phyloP scores from a whole-genome alignment of 92 coral and sea anemone species.

The Zoanthus sociatus region DNA sequence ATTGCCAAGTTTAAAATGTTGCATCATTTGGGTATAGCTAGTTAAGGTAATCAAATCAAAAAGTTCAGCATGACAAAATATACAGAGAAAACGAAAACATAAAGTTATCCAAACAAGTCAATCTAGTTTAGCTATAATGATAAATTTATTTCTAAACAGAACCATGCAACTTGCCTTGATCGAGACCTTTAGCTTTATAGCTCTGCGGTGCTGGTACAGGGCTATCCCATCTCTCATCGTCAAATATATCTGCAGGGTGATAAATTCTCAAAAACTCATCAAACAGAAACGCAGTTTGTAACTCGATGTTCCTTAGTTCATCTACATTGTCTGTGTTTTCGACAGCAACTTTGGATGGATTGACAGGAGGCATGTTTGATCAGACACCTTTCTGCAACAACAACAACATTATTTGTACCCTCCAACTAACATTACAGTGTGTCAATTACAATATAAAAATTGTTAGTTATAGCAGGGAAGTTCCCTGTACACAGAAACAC shows the following conservation, averaged over 20 bases:
- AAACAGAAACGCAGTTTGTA: constrained; percentile 76
- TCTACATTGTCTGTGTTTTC: constrained; percentile 58
- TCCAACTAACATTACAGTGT: too few relatives aligned
- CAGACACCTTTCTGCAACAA: too few relatives aligned
- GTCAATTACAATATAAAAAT: too few relatives aligned
- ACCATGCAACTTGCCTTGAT: constrained; percentile 22
- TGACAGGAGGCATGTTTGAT: constrained; percentile 50
- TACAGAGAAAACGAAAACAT: neutral
- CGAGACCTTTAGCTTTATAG: neutral
- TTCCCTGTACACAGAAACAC: too few relatives aligned
- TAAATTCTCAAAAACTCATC: constrained; percentile 81
- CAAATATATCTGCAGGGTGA: constrained; percentile 14
- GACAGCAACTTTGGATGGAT: constrained; percentile 59
- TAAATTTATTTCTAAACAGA: neutral
- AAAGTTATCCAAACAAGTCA: neutral
- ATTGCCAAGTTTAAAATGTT: neutral
- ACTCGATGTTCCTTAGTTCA: constrained; percentile 65
- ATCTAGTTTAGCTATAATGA: neutral
- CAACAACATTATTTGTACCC: too few relatives aligned
- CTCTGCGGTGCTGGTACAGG: constrained; percentile 37
- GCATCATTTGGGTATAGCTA: too few relatives aligned
- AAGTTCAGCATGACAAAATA: neutral
- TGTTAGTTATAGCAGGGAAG: too few relatives aligned
- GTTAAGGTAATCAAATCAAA: neutral
- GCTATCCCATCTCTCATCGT: constrained; percentile 44